Conservation (phyloP, 1,140 invertebrate genomes). For the Batillaria attramentaria region DNA sequence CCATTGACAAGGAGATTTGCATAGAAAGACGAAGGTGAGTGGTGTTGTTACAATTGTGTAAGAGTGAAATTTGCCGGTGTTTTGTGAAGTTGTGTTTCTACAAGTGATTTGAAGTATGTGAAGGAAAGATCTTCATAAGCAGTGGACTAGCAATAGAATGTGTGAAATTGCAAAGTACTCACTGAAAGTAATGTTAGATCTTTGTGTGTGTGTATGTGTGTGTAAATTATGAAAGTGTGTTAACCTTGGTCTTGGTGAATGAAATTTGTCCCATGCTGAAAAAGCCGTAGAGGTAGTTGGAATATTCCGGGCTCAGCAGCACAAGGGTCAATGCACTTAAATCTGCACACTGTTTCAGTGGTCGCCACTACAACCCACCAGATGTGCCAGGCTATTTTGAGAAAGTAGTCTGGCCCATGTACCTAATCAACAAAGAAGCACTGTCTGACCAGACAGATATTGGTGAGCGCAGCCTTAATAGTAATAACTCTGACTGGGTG, state of each 20-base stretch:
- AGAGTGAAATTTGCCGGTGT: background rate
- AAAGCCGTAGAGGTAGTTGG: background rate
- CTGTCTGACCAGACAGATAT: constrained; percentile 51
- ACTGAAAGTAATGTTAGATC: background rate
- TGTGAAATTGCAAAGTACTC: background rate
- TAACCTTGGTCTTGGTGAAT: background rate
- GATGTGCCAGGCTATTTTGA: constrained; percentile 70
- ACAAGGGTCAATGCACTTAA: constrained; percentile 10
- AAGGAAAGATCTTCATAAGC: background rate
- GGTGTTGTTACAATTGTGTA: background rate
- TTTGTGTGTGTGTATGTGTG: background rate
- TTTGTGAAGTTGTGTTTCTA: background rate
- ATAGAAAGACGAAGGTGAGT: constrained; percentile 55
- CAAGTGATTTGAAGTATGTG: background rate
- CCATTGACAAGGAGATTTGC: constrained; percentile 57
- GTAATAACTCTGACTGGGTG: background rate
- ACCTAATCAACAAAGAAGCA: constrained; percentile 54
- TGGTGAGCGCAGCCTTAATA: constrained; percentile 37
- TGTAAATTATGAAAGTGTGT: background rate
- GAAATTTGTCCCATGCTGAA: background rate
- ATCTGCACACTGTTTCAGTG: constrained; percentile 28
- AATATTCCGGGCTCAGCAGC: background rate
- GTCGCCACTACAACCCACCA: constrained; percentile 63
- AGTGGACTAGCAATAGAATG: background rate
- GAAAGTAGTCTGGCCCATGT: constrained; percentile 69